Conservation (phyloP, 2,888 invertebrate genomes). For the Strigamia transsilvanica region DNA sequence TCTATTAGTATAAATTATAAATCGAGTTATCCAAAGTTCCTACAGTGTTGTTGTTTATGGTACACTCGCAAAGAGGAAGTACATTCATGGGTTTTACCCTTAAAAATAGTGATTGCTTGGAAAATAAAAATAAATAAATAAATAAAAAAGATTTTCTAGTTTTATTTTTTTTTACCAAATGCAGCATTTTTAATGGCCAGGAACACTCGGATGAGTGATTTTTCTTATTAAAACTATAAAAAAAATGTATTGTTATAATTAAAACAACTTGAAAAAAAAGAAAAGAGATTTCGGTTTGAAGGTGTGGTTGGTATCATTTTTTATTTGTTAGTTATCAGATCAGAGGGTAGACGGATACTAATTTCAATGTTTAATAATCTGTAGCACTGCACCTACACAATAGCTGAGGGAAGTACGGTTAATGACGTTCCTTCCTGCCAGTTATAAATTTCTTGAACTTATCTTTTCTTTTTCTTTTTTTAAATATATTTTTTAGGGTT, state of each 20-base stretch:
- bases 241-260: constrained; percentile 5
- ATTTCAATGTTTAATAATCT: constrained; percentile 28
- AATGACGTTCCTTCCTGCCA: neutral
- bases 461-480: neutral
- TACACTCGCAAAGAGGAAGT: too few relatives aligned
- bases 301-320: neutral
- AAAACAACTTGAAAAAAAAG: neutral
- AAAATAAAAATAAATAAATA: too few relatives aligned
- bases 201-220: neutral
- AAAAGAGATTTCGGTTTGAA: neutral
- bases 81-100: too few relatives aligned
- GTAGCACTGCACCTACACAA: constrained; percentile 16
- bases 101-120: too few relatives aligned
- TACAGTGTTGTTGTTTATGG: too few relatives aligned
- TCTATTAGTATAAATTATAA: too few relatives aligned
- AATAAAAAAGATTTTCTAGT: too few relatives aligned
- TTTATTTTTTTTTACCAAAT: too few relatives aligned
- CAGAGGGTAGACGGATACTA: neutral
- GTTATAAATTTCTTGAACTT: neutral
- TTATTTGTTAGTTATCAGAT: neutral
- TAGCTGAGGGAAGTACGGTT: neutral
- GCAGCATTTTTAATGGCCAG: too few relatives aligned
- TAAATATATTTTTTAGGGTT: neutral
- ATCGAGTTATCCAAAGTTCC: too few relatives aligned
- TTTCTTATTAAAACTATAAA: neutral